phyloP scores from a whole-genome alignment of 2,113 vertebrate species.

The Gnathonemus longibarbis region DNA sequence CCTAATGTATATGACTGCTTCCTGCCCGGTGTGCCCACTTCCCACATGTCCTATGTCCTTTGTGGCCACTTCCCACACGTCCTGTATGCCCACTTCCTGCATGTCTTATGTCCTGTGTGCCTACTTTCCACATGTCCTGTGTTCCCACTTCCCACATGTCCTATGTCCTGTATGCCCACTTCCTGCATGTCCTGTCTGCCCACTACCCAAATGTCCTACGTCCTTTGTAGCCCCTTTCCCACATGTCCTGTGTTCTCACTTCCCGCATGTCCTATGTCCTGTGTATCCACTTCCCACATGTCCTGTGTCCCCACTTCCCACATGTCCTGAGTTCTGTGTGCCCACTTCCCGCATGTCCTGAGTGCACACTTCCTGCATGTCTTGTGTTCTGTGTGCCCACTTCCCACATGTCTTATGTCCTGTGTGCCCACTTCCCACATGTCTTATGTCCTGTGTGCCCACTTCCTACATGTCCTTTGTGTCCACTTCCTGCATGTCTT shows the following conservation, averaged over 20 bases:
- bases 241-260: neutral
- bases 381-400: no score
- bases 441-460: neutral
- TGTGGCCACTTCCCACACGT: no score
- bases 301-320: neutral
- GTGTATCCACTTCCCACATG: neutral
- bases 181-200: no score
- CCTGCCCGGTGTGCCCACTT: neutral
- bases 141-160: no score
- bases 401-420: no score
- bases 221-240: neutral
- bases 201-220: no score
- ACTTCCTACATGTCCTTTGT: neutral
- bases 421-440: no score
- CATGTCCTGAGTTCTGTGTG: neutral
- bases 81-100: neutral
- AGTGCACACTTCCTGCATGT: no score
- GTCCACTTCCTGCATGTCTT: no score
- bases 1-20: neutral
- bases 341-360: neutral
- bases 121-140: neutral
- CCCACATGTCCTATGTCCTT: neutral
- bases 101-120: neutral
- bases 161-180: no score
- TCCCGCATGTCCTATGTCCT: neutral